phyloP scores from a whole-genome alignment of 2,797 vertebrate genomes.

The Amphiprion clarkii region DNA sequence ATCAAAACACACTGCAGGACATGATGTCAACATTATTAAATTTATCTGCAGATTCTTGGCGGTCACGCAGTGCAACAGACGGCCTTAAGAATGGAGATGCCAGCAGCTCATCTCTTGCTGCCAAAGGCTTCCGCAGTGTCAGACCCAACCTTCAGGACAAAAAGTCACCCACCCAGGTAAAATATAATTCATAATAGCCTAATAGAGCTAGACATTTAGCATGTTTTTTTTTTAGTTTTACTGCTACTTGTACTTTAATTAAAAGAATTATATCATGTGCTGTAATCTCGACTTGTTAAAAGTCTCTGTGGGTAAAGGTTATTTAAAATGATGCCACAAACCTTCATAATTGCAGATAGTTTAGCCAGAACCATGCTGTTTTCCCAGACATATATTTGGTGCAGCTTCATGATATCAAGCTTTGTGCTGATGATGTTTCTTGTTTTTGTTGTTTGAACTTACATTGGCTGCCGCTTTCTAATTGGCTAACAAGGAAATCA shows the following conservation, averaged over 20 bases:
- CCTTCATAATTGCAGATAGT: slow-evolving; percentile 11
- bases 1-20: background rate
- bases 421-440: slow-evolving; percentile 51
- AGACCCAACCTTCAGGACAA: slow-evolving; percentile 96
- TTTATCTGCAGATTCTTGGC: slow-evolving; percentile 89
- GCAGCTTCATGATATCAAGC: slow-evolving; percentile 18
- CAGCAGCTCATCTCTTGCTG: slow-evolving; percentile 92
- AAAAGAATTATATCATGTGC: slow-evolving; percentile 10
- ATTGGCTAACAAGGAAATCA: slow-evolving; percentile 85
- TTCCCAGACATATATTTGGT: slow-evolving; percentile 1
- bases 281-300: background rate
- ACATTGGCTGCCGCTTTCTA: slow-evolving; percentile 81
- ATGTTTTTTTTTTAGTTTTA: slow-evolving; percentile 8
- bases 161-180: slow-evolving; percentile 94
- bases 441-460: slow-evolving; percentile 74
- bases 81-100: slow-evolving; percentile 93
- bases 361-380: background rate
- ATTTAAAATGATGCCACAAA: background rate
- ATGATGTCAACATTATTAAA: slow-evolving; percentile 8
- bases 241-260: slow-evolving; percentile 11
- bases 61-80: slow-evolving; percentile 88
- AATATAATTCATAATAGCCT: background rate
- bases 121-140: slow-evolving; percentile 98
- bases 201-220: slow-evolving; percentile 1
- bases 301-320: slow-evolving; percentile 10